Conservation (phyloP, 2,888 invertebrate species). For the Synergus gifuensis region DNA sequence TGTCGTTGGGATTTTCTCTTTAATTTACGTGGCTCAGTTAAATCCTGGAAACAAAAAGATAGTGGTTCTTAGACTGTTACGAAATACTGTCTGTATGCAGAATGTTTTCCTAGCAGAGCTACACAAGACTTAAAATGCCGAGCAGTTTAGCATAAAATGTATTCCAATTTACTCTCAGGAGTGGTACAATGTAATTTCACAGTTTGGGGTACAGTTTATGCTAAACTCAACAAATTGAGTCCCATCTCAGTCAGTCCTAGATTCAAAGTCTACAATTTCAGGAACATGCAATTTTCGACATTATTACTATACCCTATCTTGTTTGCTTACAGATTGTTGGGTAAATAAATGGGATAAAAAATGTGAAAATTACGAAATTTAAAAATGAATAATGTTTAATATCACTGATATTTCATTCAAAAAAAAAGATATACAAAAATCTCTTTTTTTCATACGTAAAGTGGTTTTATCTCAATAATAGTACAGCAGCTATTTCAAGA, state of each 20-base stretch:
- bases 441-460: not conserved
- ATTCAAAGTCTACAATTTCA: not conserved
- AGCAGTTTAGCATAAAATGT: constrained; percentile 23
- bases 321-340: not conserved
- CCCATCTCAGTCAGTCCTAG: constrained; percentile 2
- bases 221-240: constrained; percentile 5
- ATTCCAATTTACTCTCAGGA: not conserved
- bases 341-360: no score
- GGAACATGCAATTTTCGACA: constrained; percentile 6
- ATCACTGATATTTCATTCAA: not conserved
- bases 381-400: no score
- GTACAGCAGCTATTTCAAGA: constrained; percentile 13
- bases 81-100: not conserved
- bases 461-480: not conserved
- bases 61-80: not conserved
- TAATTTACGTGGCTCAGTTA: constrained; percentile 12
- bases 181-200: constrained; percentile 9
- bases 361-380: no score
- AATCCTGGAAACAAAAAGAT: constrained; percentile 7
- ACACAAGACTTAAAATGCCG: constrained; percentile 6
- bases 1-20: constrained; percentile 13
- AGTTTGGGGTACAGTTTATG: constrained; percentile 21
- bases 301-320: not conserved
- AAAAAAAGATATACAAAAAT: not conserved
- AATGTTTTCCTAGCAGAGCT: constrained; percentile 7